Percentiles rank a stretch among this genome's conserved stretches.
phyloP scores from a whole-genome alignment of 2,113 vertebrate genomes.

The Conger conger region DNA sequence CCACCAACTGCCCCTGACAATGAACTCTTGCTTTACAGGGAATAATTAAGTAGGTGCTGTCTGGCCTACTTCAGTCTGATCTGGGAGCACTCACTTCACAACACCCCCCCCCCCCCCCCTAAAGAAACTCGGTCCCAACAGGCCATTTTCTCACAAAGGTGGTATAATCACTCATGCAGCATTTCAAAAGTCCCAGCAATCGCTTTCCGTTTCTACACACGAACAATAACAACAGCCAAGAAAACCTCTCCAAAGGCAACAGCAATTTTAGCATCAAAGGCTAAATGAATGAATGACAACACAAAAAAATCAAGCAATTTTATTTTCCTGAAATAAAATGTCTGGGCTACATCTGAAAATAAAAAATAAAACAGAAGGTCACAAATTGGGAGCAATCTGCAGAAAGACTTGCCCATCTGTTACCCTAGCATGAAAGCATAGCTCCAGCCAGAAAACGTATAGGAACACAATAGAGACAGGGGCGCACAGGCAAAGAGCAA shows the following conservation, averaged over 20 bases:
- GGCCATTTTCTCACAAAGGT: neutral
- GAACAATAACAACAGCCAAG: too few relatives aligned
- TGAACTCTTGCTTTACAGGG: neutral
- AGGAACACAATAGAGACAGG: neutral
- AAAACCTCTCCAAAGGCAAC: neutral
- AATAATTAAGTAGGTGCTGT: neutral
- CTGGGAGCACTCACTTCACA: neutral
- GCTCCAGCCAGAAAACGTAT: neutral
- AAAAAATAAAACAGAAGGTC: conserved; percentile 3
- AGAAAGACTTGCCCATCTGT: neutral
- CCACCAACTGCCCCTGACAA: neutral
- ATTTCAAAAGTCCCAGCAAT: neutral
- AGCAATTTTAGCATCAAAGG: neutral
- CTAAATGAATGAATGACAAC: neutral
- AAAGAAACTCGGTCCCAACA: neutral
- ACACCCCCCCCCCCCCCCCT: neutral
- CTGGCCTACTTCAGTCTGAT: neutral
- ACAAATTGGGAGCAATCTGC: neutral
- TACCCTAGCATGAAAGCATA: neutral
- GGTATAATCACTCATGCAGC: neutral
- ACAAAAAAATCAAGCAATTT: neutral
- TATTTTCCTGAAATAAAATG: neutral
- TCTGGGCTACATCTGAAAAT: neutral
- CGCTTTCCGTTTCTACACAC: neutral
- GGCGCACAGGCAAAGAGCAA: neutral